Base-by-base conservation (phyloP, 2,888 invertebrate genomes). In the Phyllotreta cruciferae region DNA sequence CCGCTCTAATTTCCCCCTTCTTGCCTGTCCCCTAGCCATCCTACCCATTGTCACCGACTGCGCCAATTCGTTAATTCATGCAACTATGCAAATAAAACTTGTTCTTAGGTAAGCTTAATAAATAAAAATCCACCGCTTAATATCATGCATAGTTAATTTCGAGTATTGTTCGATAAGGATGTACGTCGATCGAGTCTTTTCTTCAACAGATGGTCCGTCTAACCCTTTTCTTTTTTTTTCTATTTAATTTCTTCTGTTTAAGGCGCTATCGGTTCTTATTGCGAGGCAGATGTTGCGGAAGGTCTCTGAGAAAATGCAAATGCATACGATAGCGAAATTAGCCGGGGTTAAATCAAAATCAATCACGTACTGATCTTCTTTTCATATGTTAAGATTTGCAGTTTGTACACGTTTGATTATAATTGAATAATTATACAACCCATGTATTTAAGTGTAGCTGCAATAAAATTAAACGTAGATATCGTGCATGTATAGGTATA, bases 131-230 rank as follows among this genome's bases (percentile, higher is more conserved):
- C 42, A 68, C 66, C 66, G 64, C 70, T 70, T 70, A 71, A 71
- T 71, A 71, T 67, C 69, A 70, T 71, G 71, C 71, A 71, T 71
- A 71, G 71, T 70, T 71, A 71, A 72, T 72, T 72, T 64, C 49
- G 52, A 45, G 42, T 56, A 69, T 69, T 69, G 69, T 69, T 69
- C 69, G 61, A 63, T 61, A 49, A 62, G 54, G 67, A 58, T 60
- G 56, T 62, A 58, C 54, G 60, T 63, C 63, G 64, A 57, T 61
- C 55, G 62, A 62, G 10, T 42, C 53, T 61, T 64, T 60, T 42
- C 56, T 60, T 54, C 60, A 56, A 66, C 68, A 64, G 62, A 68
- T 66, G 66, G 60, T 52, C 60, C 52, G 47, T 45, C 6, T 14
- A 53, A 36, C 54, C 55, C 57, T 57, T 44, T 38, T 45, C 42